Evolutionary conservation across 1,140 invertebrate species (phyloP).

Genomic region (Hylaeus volcanicus): DNA sequence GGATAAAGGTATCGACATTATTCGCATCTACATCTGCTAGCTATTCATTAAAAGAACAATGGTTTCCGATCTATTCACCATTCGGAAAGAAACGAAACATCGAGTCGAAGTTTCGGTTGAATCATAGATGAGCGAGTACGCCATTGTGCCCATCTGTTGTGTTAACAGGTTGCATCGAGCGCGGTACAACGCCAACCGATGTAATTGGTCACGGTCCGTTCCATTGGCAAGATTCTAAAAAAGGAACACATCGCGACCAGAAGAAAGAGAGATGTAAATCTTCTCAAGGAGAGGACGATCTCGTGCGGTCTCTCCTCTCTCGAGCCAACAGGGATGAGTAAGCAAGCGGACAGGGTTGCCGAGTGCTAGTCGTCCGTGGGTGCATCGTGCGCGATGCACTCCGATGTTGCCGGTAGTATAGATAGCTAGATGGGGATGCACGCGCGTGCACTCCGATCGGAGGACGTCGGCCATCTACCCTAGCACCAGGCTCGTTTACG

Average conservation of each 20-base stretch:
- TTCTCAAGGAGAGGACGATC: constrained; percentile 27
- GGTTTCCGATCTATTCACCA: no score
- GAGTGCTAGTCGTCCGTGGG: constrained; percentile 62
- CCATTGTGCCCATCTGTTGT: background rate
- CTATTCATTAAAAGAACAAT: no score
- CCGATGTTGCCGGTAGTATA: constrained; percentile 69
- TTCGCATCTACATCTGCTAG: no score
- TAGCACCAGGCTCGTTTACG: constrained; percentile 33
- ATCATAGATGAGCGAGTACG: background rate
- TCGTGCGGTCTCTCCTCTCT: constrained; percentile 27
- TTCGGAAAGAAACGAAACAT: no score
- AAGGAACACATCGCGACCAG: constrained; percentile 18
- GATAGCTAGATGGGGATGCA: constrained; percentile 53
- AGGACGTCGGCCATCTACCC: constrained; percentile 58
- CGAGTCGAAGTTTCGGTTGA: no score
- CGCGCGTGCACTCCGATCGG: constrained; percentile 35
- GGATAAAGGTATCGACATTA: no score
- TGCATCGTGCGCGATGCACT: constrained; percentile 62
- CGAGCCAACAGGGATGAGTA: constrained; percentile 58
- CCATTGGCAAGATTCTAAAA: constrained; percentile 39
- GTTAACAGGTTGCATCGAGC: constrained; percentile 39
- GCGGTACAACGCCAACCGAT: constrained; percentile 25
- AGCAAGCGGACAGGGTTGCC: constrained; percentile 69
- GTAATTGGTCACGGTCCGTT: constrained; percentile 39
- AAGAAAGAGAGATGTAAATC: constrained; percentile 44